Percentiles rank a stretch among this genome's conserved stretches.
Evolutionary conservation across 2,888 invertebrate genomes (phyloP).

Genomic region (Metalampra italica): DNA sequence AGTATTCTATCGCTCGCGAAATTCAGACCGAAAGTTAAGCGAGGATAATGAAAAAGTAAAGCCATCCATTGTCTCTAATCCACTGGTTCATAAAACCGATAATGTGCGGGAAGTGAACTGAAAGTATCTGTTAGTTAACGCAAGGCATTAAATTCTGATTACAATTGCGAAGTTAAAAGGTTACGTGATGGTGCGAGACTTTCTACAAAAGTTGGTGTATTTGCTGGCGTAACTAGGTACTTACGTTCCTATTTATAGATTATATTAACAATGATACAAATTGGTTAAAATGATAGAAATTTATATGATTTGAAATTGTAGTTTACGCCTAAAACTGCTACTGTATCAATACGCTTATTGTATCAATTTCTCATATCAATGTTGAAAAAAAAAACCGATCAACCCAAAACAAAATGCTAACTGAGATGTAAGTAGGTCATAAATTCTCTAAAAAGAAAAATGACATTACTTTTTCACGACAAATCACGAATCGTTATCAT

Average conservation of each 20-base stretch:
- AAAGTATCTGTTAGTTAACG: constrained; percentile 19
- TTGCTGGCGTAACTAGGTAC: no score
- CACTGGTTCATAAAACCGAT: constrained; percentile 30
- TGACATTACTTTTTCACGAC: constrained; percentile 9
- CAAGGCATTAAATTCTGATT: constrained; percentile 15
- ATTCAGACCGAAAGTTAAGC: no score
- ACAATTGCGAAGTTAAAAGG: constrained; percentile 19
- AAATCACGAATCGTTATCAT: constrained; percentile 10
- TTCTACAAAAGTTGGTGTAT: no score
- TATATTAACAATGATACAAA: background rate
- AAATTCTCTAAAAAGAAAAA: background rate
- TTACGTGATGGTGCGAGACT: background rate
- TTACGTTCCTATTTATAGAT: no score
- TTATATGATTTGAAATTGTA: no score
- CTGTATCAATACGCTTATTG: no score
- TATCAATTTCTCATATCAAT: background rate
- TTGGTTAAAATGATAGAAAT: no score
- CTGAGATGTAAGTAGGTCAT: background rate
- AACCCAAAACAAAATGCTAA: no score
- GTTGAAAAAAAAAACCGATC: no score
- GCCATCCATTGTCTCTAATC: constrained; percentile 31
- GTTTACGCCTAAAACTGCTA: no score
- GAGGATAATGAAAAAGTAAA: constrained; percentile 5
- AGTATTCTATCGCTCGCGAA: no score
- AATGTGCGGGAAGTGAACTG: constrained; percentile 35